Evolutionary conservation across 2,113 vertebrate genomes (phyloP).

Genomic region (Hippotragus niger): DNA sequence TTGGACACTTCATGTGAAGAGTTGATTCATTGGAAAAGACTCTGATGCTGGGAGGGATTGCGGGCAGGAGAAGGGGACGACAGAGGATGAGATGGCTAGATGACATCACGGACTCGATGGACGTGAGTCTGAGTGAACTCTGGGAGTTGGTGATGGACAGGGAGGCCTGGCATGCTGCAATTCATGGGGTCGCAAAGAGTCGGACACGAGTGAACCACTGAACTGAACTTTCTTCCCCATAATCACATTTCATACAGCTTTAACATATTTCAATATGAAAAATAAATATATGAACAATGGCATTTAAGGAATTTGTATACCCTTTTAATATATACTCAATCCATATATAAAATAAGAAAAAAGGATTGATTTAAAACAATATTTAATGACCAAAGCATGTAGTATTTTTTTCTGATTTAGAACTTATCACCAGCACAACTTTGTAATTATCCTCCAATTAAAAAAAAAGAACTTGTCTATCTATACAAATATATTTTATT

Average conservation of each 20-base stretch:
- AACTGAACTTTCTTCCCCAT: neutral
- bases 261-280: neutral
- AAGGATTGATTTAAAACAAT: neutral
- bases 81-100: no score
- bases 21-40: no score
- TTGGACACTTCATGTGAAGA: no score
- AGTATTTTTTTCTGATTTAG: neutral
- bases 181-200: no score
- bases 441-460: neutral
- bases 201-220: fast-evolving
- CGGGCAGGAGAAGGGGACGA: no score
- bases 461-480: neutral
- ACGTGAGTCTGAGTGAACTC: no score
- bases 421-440: neutral
- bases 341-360: neutral
- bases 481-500: neutral
- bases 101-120: no score
- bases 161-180: no score
- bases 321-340: neutral
- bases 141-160: no score
- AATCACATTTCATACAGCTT: neutral
- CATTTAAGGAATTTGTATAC: neutral
- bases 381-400: neutral
- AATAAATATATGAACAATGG: neutral
- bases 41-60: no score